Base-by-base conservation (phyloP, 2,888 invertebrate species). In the Hirtodrosophila histrioides region DNA sequence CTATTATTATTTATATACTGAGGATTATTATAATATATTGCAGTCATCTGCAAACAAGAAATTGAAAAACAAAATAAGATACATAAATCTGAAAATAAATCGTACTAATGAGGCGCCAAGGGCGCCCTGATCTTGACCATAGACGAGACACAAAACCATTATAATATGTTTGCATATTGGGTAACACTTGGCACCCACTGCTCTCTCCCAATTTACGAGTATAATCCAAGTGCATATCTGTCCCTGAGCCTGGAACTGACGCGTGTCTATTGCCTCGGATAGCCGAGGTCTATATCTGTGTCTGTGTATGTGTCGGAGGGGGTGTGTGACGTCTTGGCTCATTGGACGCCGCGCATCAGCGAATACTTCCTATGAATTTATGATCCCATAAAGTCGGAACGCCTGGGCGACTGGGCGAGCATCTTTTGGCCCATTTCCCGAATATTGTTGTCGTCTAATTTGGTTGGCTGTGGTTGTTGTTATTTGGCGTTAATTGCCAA, bases 401-500 rank as follows among this genome's bases (percentile, higher is more conserved):
- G 83, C 66, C 79, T 63, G 62, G 40, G 10, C 53, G 51, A 36
- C 41, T 41, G 68, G 57, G 39, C 62, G 49, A 27, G 4, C 44
- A 49, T 37, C 36, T 73, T 62, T 68, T 73, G 58, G 72, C 72
- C 57, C 61, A 57, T 77, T 63, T 76, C 65, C 65, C 54, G 48
- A 67, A 44, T 58, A 51, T 51, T 61, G 33, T 60, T 45, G 53
- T 24, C 51, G 48, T 41, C 29, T 40, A 29, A 58, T 69, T 44
- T 46, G 40, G 41, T 49, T 40, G 50, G 10, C 51, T 53, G 53
- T 58, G 46, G 51, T 43, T 63, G 43, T 46, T 68, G 43, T 66
- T 62, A 61, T 74, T 72, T 69, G 78, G 79, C 74, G 73, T 63
- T 88, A 86, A 86, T 88, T 86, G 86, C 65, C 77, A 69, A 72